Conservation (phyloP, 2,888 invertebrate genomes). For the Parnassius apollo region DNA sequence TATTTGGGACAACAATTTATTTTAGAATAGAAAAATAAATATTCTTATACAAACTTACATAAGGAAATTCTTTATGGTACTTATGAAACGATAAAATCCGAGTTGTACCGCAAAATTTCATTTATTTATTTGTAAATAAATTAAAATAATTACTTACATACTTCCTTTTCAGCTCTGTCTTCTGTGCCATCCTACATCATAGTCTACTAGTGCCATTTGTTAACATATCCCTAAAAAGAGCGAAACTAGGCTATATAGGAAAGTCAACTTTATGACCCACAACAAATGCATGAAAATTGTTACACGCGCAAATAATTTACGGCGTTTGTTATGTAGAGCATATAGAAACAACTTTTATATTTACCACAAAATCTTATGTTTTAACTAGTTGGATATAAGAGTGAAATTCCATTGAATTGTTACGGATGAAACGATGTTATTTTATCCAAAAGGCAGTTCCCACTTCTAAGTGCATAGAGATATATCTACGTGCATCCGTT, state of each 20-base stretch:
- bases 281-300: conserved; percentile 1
- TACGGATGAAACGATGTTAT: conserved; percentile 3
- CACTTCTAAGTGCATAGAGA: conserved; percentile 69
- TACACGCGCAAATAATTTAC: neutral
- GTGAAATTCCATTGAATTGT: conserved; percentile 1
- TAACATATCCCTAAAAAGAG: neutral
- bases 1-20: too few relatives aligned
- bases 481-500: conserved; percentile 73
- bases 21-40: too few relatives aligned
- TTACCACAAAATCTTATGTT: neutral
- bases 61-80: too few relatives aligned
- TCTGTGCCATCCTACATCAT: conserved; percentile 13
- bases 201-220: conserved; percentile 12
- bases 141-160: conserved; percentile 24
- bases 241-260: neutral
- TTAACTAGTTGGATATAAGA: neutral
- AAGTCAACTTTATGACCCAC: neutral
- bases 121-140: conserved; percentile 8
- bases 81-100: neutral
- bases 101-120: conserved; percentile 8
- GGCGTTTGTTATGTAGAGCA: neutral
- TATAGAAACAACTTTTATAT: conserved; percentile 1
- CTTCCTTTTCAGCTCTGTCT: conserved; percentile 11
- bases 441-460: conserved; percentile 34
- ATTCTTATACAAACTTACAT: too few relatives aligned